Evolutionary conservation across 2,888 invertebrate species (phyloP).

Genomic region (Flexamia atlantica): DNA sequence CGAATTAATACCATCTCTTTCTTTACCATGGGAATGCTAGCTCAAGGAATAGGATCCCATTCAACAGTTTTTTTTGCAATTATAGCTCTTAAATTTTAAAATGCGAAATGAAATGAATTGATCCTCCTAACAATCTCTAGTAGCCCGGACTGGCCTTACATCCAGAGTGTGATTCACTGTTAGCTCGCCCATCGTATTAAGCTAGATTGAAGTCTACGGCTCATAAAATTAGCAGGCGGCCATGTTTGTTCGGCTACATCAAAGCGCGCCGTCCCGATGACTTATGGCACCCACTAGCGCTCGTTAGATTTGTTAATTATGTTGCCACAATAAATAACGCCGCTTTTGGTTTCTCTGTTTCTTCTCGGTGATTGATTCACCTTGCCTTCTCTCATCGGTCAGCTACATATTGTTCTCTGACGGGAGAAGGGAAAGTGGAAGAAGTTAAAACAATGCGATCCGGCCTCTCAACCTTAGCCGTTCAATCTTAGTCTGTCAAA

Average conservation of each 20-base stretch:
- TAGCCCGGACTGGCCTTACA: too few relatives aligned
- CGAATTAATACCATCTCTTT: too few relatives aligned
- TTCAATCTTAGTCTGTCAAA: constrained; percentile 37
- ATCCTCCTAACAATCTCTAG: not conserved
- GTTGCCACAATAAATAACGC: constrained; percentile 63
- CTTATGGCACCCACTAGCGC: constrained; percentile 62
- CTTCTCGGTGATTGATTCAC: constrained; percentile 28
- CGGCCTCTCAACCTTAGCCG: not conserved
- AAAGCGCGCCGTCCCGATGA: constrained; percentile 48
- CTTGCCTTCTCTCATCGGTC: constrained; percentile 7
- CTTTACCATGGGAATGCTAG: too few relatives aligned
- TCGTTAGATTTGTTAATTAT: constrained; percentile 65
- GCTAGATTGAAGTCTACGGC: constrained; percentile 45
- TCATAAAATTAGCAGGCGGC: constrained; percentile 54
- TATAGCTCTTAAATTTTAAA: too few relatives aligned
- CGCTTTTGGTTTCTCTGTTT: constrained; percentile 58
- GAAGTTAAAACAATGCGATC: not conserved
- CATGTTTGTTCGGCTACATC: constrained; percentile 55
- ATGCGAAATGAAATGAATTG: too few relatives aligned
- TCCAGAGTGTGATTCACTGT: not conserved
- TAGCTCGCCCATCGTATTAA: constrained; percentile 36
- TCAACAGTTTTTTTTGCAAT: too few relatives aligned
- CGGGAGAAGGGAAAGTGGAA: not conserved
- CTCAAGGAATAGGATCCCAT: too few relatives aligned
- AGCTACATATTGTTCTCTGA: not conserved